Evolutionary conservation across 2,113 vertebrate genomes (phyloP).

Genomic region (Serilophus lunatus): DNA sequence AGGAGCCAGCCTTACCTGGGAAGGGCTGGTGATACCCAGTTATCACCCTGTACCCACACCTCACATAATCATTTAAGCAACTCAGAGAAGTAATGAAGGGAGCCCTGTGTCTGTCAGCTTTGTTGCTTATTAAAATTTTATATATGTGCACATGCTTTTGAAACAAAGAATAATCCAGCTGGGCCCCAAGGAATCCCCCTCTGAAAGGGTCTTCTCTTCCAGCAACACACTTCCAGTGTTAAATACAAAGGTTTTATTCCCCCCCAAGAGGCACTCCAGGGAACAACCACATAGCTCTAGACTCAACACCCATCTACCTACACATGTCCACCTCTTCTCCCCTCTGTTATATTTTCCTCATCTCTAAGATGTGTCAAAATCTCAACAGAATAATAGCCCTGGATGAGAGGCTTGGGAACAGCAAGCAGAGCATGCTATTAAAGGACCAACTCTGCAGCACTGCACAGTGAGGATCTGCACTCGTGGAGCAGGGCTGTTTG

Average conservation of each 20-base stretch:
- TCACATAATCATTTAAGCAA: neutral
- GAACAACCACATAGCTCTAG: neutral
- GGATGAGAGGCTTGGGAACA: neutral
- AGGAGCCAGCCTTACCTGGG: neutral
- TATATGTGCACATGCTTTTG: neutral
- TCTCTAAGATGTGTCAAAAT: neutral
- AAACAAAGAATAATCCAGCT: neutral
- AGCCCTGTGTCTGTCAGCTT: neutral
- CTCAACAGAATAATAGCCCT: neutral
- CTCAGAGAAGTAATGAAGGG: neutral
- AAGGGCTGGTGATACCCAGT: neutral
- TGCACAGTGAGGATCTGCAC: neutral
- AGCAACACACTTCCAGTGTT: neutral
- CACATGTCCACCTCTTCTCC: neutral
- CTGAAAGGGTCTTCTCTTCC: neutral
- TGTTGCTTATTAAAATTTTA: neutral
- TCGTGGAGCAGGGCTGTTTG: neutral
- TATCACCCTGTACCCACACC: neutral
- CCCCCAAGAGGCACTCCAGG: neutral
- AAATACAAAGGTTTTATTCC: neutral
- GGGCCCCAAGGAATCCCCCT: neutral
- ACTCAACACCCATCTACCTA: neutral
- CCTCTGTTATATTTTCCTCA: neutral
- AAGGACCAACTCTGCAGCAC: neutral
- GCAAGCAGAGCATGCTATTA: neutral